These are phyloP conservation scores for Actinopyga echinites DNA, from an alignment of 53 echinoderm and acorn worm genomes.

Conservation along the genomic window DNA sequence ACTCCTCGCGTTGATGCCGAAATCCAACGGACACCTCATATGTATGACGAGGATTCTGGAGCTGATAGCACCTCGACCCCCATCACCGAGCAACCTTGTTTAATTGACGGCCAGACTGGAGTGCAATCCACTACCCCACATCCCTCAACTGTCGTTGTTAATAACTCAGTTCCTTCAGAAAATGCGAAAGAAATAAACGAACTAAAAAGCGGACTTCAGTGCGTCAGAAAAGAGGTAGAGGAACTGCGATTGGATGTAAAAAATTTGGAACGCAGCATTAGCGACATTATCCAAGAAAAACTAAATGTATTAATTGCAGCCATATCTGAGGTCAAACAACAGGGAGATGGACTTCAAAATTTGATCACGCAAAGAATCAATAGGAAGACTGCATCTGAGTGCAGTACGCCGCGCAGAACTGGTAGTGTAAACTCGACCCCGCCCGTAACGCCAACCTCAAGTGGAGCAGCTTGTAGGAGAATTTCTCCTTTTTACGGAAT, in stretches of 20 bases:
- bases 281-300: not conserved
- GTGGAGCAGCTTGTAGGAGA: not conserved
- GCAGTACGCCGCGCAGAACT: not conserved
- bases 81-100: not conserved
- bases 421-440: not conserved
- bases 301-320: not conserved
- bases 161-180: not conserved
- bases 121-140: no score
- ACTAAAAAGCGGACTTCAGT: not conserved
- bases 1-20: not conserved
- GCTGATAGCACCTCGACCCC: not conserved
- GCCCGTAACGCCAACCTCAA: not conserved
- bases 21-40: not conserved
- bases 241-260: not conserved
- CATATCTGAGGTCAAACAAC: not conserved
- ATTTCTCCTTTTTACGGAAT: constrained; percentile 9
- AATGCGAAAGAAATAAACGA: not conserved
- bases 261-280: not conserved
- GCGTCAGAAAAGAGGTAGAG: not conserved
- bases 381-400: not conserved
- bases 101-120: not conserved
- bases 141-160: not conserved
- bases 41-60: not conserved
- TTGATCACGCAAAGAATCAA: not conserved
- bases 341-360: not conserved